phyloP scores from a whole-genome alignment of 2,888 invertebrate genomes.

The Aquatica leii region DNA sequence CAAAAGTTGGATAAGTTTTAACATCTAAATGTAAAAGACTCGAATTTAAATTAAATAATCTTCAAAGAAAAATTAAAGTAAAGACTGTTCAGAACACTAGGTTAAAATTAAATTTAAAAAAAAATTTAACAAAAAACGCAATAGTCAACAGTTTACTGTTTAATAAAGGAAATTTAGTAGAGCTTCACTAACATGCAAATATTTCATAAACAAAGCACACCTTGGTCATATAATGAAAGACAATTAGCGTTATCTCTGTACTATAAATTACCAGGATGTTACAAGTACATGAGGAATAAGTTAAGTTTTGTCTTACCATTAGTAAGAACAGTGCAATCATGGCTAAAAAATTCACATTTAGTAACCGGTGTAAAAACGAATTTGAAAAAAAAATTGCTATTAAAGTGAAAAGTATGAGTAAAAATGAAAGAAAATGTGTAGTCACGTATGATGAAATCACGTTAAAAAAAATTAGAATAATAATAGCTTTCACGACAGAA shows the following conservation, averaged over 20 bases:
- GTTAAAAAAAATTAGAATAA: slow-evolving; percentile 31
- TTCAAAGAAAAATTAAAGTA: too few species aligned
- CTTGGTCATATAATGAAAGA: slow-evolving; percentile 36
- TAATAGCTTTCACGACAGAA: slow-evolving; percentile 24
- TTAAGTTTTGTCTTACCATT: slow-evolving; percentile 43
- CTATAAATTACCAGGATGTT: slow-evolving; percentile 45
- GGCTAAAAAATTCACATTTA: slow-evolving; percentile 44
- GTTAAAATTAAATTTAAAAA: background rate
- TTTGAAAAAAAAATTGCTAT: slow-evolving; percentile 38
- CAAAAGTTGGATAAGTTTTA: too few species aligned
- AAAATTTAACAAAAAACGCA: slow-evolving; percentile 1
- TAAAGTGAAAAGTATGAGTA: slow-evolving; percentile 42
- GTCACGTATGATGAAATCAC: slow-evolving; percentile 38
- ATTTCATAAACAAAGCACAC: slow-evolving; percentile 36
- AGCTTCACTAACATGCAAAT: slow-evolving; percentile 32
- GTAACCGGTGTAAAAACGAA: slow-evolving; percentile 39
- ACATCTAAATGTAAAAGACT: too few species aligned
- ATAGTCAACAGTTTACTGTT: too few species aligned
- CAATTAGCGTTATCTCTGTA: slow-evolving; percentile 35
- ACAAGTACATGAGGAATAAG: slow-evolving; percentile 37
- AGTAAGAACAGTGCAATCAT: slow-evolving; percentile 41
- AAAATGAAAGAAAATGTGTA: slow-evolving; percentile 32
- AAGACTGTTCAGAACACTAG: background rate
- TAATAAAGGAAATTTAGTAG: slow-evolving; percentile 24
- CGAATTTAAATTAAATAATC: too few species aligned